Base-by-base conservation (phyloP, 2,797 vertebrate genomes). In the Pangasius krempfi region DNA sequence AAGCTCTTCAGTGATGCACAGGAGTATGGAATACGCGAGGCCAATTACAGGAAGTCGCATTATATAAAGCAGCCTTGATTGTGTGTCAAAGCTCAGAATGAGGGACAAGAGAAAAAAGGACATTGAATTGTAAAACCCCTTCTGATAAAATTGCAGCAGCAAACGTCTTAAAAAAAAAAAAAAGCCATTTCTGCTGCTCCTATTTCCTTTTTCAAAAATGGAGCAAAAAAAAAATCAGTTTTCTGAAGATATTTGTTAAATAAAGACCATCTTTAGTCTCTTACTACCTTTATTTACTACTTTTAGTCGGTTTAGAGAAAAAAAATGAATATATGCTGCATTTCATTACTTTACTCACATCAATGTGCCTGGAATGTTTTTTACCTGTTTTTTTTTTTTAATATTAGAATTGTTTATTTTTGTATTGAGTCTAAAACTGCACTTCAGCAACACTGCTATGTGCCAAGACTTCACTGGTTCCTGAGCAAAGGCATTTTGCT, bases 41-140 rank as follows among this genome's bases (percentile, higher is more conserved):
- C 81, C 85, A 89, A 86, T 89, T 83, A 89, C 73, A 75, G 50
- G 85, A 84, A 84, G 54, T 64, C 58, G 25, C 85, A 70, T 84
- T 30, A 68, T 83, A 64, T 84, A 78, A 89, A 58, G 30, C 27
- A 56, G 88, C 33, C 52, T 54, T 20, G 33, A 47, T 86, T 79
- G 70, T 82, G 79, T 33, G 37, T n/a, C 18, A 60, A 54, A 83
- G 30, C 88, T 83, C 79, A 70, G 37, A 58, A 72, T 58, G 86
- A 80, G 14, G 16, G 47, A 78, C 30, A 75, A 60, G 68, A 85
- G 47, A 14, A n/a, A 58, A 56, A 72, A 50, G 62, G n/a, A 60
- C 27, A 33, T 4, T 12, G 75, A 52, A 68, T 52, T 72, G 76
- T 47, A 79, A 68, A 56, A 52, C 30, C 54, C 25, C 30, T 37